Conservation (phyloP, 2,888 invertebrate genomes). For the Sisyra terminalis region DNA sequence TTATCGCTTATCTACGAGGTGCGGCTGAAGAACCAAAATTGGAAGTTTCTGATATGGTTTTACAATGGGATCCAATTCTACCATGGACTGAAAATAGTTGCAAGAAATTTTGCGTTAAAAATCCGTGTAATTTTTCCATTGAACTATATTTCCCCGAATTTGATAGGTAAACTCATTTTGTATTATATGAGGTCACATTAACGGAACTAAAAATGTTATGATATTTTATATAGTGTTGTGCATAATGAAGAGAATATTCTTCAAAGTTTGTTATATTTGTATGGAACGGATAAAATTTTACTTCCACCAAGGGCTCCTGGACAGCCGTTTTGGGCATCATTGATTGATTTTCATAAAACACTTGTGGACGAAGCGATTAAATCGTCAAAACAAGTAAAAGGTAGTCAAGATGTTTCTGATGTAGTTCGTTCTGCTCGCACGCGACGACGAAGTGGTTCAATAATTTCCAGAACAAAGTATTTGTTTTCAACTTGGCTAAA, state of each 20-base stretch:
- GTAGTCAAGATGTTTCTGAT: background rate
- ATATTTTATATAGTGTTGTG: slow-evolving; percentile 21
- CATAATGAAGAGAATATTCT: slow-evolving; percentile 22
- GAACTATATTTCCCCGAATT: slow-evolving; percentile 52
- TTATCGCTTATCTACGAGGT: slow-evolving; percentile 32
- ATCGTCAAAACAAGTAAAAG: background rate
- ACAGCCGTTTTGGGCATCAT: slow-evolving; percentile 18
- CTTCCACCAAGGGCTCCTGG: slow-evolving; percentile 24
- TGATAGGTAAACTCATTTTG: slow-evolving; percentile 33
- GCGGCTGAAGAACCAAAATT: slow-evolving; percentile 35
- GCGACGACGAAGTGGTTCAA: background rate
- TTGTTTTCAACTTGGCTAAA: too few relatives aligned
- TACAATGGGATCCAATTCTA: slow-evolving; percentile 42
- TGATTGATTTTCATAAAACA: slow-evolving; percentile 20
- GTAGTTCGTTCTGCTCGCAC: background rate
- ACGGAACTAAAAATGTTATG: background rate
- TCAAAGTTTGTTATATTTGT: slow-evolving; percentile 17
- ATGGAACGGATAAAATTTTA: slow-evolving; percentile 22
- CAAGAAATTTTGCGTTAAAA: slow-evolving; percentile 39
- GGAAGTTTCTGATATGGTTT: slow-evolving; percentile 29
- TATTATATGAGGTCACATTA: slow-evolving; percentile 3
- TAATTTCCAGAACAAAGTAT: too few relatives aligned
- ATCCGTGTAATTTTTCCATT: slow-evolving; percentile 44
- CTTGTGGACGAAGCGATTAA: background rate
- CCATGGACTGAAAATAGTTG: slow-evolving; percentile 43